Conservation (phyloP, 1,140 invertebrate genomes). For the Cydia amplana region DNA sequence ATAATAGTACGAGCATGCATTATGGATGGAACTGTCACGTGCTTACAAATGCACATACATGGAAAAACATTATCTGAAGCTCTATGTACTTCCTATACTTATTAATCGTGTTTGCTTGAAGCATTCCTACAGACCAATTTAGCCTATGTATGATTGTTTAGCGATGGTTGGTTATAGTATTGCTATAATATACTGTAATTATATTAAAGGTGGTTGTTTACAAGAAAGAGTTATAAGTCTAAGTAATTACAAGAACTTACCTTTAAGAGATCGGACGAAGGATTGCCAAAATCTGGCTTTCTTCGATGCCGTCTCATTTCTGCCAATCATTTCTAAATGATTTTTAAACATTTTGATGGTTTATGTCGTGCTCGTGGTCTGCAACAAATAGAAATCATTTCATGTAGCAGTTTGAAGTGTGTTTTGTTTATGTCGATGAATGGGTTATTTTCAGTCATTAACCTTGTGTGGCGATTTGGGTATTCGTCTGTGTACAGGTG, state of each 20-base stretch:
- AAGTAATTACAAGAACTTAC: constrained; percentile 75
- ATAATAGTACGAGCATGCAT: too few relatives aligned
- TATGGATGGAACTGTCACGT: too few relatives aligned
- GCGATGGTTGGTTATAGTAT: too few relatives aligned
- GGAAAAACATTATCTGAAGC: too few relatives aligned
- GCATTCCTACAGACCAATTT: too few relatives aligned
- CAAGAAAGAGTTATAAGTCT: neutral
- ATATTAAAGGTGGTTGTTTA: too few relatives aligned
- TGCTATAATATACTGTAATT: too few relatives aligned
- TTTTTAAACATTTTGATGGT: constrained; percentile 91
- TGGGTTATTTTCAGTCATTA: constrained; percentile 37
- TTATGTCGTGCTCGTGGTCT: constrained; percentile 87
- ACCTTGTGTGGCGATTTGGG: constrained; percentile 44
- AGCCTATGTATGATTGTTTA: too few relatives aligned
- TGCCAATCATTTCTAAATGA: constrained; percentile 95
- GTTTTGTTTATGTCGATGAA: constrained; percentile 22
- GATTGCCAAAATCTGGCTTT: constrained; percentile 96
- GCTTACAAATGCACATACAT: too few relatives aligned
- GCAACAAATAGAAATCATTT: constrained; percentile 66
- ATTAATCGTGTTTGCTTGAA: too few relatives aligned
- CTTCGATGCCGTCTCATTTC: constrained; percentile 93
- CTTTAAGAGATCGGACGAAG: constrained; percentile 93
- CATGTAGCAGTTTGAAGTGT: constrained; percentile 22
- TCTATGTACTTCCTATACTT: too few relatives aligned
- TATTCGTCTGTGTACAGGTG: constrained; percentile 53